Conservation (phyloP, 2,797 vertebrate genomes). For the Natrix natrix region DNA sequence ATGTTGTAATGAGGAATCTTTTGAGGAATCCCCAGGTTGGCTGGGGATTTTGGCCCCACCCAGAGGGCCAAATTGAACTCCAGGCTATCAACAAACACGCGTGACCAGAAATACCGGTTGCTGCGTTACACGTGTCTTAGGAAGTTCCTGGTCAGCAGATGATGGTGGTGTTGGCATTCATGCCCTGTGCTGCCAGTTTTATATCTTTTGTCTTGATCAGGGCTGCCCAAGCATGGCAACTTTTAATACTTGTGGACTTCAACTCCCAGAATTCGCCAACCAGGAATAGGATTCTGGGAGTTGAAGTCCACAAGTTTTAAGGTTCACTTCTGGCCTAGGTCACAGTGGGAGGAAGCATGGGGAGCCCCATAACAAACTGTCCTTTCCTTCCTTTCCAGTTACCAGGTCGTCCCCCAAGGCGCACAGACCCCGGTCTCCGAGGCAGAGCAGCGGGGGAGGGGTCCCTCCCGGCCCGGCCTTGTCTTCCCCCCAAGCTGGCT, state of each 20-base stretch:
- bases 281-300: background rate
- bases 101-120: background rate
- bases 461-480: constrained; percentile 81
- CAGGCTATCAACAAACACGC: background rate
- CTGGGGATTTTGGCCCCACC: background rate
- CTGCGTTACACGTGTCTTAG: constrained; percentile 13
- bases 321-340: background rate
- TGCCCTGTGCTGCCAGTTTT: constrained; percentile 20
- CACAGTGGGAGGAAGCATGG: background rate
- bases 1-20: background rate
- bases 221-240: background rate
- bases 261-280: background rate
- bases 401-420: constrained; percentile 80
- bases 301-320: background rate
- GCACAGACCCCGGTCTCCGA: constrained; percentile 94
- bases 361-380: background rate
- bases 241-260: background rate
- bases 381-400: constrained; percentile 70
- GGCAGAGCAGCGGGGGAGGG: constrained; percentile 84
- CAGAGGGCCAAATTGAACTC: background rate
- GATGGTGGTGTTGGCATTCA: constrained; percentile 30
- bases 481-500: constrained; percentile 85
- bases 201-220: background rate
- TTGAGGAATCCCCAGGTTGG: background rate
- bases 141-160: constrained; percentile 34